phyloP scores from a whole-genome alignment of 2,888 invertebrate genomes.

The Furcula furcula region DNA sequence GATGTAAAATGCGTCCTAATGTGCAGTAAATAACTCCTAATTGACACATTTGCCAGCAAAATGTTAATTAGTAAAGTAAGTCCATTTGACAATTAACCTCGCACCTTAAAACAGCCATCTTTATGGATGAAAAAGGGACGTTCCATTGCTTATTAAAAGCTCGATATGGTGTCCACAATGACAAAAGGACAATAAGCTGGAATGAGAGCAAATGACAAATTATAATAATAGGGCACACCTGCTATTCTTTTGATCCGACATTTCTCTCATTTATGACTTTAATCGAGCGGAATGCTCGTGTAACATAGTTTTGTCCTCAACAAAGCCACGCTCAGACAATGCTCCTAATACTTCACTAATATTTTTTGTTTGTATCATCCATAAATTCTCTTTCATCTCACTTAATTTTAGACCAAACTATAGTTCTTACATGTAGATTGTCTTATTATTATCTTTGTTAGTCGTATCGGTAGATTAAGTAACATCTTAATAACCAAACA shows the following conservation, averaged over 20 bases:
- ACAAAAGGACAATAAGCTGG: slow-evolving; percentile 61
- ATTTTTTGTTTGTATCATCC: slow-evolving; percentile 77
- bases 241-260: slow-evolving; percentile 80
- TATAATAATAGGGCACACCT: slow-evolving; percentile 78
- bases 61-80: slow-evolving; percentile 21
- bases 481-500: slow-evolving; percentile 34
- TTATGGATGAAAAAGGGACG: slow-evolving; percentile 33
- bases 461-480: slow-evolving; percentile 36
- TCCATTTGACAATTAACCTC: slow-evolving; percentile 21
- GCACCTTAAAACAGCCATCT: slow-evolving; percentile 42
- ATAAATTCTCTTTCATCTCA: slow-evolving; percentile 77
- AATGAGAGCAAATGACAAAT: slow-evolving; percentile 74
- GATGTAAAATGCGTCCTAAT: not conserved
- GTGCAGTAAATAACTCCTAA: slow-evolving; percentile 22
- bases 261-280: slow-evolving; percentile 80
- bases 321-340: slow-evolving; percentile 76
- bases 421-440: slow-evolving; percentile 77
- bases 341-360: slow-evolving; percentile 62
- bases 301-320: slow-evolving; percentile 69
- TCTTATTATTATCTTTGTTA: slow-evolving; percentile 74
- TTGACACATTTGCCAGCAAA: slow-evolving; percentile 35
- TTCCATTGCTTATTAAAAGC: slow-evolving; percentile 23
- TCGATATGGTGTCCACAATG: slow-evolving; percentile 48
- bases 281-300: slow-evolving; percentile 75
- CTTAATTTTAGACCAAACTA: slow-evolving; percentile 79